phyloP scores from a whole-genome alignment of 2,888 invertebrate genomes.

The Acanthopleura granulata region DNA sequence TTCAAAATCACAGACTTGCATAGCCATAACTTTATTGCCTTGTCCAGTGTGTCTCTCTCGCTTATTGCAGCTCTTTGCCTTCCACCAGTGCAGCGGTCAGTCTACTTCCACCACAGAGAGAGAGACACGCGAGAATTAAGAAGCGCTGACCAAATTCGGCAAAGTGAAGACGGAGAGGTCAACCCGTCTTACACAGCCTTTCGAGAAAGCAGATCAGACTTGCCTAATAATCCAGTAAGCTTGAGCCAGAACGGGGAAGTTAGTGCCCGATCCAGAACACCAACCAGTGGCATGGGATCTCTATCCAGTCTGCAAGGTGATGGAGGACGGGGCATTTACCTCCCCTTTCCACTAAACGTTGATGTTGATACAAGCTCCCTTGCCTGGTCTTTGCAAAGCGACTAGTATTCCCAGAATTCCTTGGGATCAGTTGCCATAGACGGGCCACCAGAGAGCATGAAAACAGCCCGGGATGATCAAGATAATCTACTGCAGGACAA shows the following conservation, averaged over 20 bases:
- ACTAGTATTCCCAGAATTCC: constrained; percentile 4
- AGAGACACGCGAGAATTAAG: background rate
- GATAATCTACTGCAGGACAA: background rate
- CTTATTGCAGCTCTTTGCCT: constrained; percentile 82
- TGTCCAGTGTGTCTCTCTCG: constrained; percentile 80
- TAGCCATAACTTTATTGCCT: constrained; percentile 84
- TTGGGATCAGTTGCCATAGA: background rate
- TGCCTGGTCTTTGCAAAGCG: constrained; percentile 11
- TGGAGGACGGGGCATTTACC: background rate
- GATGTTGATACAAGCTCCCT: constrained; percentile 17
- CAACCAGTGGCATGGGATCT: background rate
- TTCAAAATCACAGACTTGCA: constrained; percentile 78
- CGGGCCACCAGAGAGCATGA: constrained; percentile 9
- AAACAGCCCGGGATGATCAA: background rate
- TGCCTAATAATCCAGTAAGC: background rate
- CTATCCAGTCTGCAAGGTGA: background rate
- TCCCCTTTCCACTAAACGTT: background rate
- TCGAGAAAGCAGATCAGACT: background rate
- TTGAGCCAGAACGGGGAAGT: background rate
- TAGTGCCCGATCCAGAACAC: no score
- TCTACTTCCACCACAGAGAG: constrained; percentile 30
- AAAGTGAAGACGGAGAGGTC: background rate
- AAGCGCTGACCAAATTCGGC: background rate
- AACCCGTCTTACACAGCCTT: background rate
- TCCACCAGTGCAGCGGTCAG: constrained; percentile 70